Percentiles rank a stretch among this genome's conserved stretches.
Conservation (phyloP, 2,113 vertebrate species). For the Illadopsis cleaveri region DNA sequence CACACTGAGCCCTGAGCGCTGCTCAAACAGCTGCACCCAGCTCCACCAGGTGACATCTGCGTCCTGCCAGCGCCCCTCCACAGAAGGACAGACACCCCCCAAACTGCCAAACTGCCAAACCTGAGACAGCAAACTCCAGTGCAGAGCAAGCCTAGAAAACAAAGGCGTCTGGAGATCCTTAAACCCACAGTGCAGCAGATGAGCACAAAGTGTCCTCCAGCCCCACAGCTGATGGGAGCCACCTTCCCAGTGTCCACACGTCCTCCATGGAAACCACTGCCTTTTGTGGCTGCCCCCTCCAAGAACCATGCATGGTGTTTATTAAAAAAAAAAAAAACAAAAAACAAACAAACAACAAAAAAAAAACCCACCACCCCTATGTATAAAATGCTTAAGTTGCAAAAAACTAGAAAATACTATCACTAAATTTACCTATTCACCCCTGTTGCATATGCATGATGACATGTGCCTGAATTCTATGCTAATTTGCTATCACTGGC, state of each 20-base stretch:
- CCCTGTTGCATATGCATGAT: background rate
- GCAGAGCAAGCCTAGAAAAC: background rate
- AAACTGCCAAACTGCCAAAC: accelerated
- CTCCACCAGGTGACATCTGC: accelerated
- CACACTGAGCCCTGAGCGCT: background rate
- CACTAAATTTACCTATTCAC: background rate
- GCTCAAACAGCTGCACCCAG: background rate
- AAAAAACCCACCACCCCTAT: background rate
- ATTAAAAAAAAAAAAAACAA: background rate
- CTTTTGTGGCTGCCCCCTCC: background rate
- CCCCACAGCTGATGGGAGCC: background rate
- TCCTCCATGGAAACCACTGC: background rate
- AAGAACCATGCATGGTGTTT: accelerated
- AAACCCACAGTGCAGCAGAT: background rate
- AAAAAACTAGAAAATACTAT: background rate
- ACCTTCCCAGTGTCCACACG: accelerated
- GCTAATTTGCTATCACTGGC: background rate
- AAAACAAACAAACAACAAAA: too few species aligned
- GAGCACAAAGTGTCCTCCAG: accelerated
- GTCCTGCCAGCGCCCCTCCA: accelerated
- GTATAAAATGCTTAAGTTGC: background rate
- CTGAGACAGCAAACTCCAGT: background rate
- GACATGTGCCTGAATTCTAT: background rate
- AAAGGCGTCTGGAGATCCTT: background rate
- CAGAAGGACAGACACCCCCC: background rate